Percentiles rank a stretch among this genome's conserved stretches.
phyloP scores from a whole-genome alignment of 2,888 invertebrate species.

The Drosophila colorata region DNA sequence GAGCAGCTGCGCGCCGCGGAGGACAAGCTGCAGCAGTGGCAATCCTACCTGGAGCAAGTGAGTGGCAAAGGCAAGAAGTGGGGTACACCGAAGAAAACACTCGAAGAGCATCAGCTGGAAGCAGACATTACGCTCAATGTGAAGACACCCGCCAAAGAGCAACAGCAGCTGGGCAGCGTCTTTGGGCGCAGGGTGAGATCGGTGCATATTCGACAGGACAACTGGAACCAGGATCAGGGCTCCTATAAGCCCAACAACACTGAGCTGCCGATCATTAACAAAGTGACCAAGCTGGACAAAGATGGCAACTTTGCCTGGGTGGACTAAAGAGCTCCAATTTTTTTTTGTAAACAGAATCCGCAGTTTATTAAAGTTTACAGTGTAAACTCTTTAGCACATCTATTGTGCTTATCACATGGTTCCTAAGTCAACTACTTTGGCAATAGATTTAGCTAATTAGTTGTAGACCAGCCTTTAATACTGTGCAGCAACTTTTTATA shows the following conservation, averaged over 20 bases:
- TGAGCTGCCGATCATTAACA: slow-evolving; percentile 70
- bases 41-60: slow-evolving; percentile 81
- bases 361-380: background rate
- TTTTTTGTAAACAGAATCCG: background rate
- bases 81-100: slow-evolving; percentile 24
- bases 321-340: slow-evolving; percentile 55
- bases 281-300: slow-evolving; percentile 64
- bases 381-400: background rate
- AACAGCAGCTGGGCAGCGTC: slow-evolving; percentile 56
- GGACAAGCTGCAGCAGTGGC: slow-evolving; percentile 84
- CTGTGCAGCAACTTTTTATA: background rate
- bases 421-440: background rate
- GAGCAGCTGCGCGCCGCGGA: slow-evolving; percentile 83
- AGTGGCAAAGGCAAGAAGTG: slow-evolving; percentile 45
- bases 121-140: slow-evolving; percentile 53
- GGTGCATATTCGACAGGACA: slow-evolving; percentile 58
- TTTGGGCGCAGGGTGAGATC: slow-evolving; percentile 71
- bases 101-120: slow-evolving; percentile 46
- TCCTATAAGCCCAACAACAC: slow-evolving; percentile 74
- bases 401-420: background rate
- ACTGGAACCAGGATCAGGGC: slow-evolving; percentile 53
- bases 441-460: background rate
- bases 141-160: slow-evolving; percentile 44
- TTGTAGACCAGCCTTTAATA: background rate
- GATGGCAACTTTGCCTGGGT: slow-evolving; percentile 83